These are phyloP conservation scores for Anodontia alba DNA, from an alignment of 2,888 invertebrate species.

Conservation along the genomic window DNA sequence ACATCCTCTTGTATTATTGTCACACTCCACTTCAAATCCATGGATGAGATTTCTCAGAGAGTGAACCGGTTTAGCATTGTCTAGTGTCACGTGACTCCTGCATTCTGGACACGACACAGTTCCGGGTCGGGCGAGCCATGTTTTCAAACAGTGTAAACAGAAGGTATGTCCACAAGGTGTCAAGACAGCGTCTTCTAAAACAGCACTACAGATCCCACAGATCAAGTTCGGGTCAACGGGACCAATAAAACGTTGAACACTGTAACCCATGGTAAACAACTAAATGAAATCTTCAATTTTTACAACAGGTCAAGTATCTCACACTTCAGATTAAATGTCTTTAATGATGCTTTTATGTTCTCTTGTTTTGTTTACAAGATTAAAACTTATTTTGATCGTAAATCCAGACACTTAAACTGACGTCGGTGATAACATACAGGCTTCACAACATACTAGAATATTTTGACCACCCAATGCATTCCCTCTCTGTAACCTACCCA, in stretches of 20 bases:
- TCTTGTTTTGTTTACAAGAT: constrained; percentile 4
- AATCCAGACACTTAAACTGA: not conserved
- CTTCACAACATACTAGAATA: too few relatives aligned
- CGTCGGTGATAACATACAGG: not conserved
- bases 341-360: constrained; percentile 17
- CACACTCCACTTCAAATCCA: constrained; percentile 77
- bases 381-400: constrained; percentile 5
- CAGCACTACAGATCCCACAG: constrained; percentile 81
- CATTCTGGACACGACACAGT: constrained; percentile 81
- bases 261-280: constrained; percentile 75
- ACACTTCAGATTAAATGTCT: constrained; percentile 1
- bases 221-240: constrained; percentile 81
- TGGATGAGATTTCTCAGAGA: constrained; percentile 80
- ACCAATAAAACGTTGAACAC: constrained; percentile 73
- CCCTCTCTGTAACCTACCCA: too few relatives aligned
- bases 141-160: constrained; percentile 77
- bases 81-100: constrained; percentile 59
- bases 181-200: constrained; percentile 80
- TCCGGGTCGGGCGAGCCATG: constrained; percentile 78
- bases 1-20: constrained; percentile 74
- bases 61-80: constrained; percentile 76
- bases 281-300: not conserved
- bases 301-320: not conserved
- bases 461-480: too few relatives aligned
- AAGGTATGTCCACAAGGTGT: constrained; percentile 83